Evolutionary conservation across 2,113 vertebrate genomes (phyloP).

Genomic region (Grallaria varia): DNA sequence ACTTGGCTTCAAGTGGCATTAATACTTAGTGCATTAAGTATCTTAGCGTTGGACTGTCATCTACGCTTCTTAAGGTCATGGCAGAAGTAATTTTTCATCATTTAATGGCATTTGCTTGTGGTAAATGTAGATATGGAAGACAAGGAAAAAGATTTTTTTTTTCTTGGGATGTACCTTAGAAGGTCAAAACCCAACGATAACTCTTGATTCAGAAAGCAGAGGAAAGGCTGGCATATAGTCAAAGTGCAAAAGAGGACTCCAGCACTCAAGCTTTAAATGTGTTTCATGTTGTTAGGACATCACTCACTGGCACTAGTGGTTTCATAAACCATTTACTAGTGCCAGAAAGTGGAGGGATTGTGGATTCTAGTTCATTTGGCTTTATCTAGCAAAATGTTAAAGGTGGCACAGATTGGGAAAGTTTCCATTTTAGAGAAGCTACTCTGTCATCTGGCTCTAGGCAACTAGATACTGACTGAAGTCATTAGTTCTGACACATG

Average conservation of each 20-base stretch:
- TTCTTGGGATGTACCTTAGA: background rate
- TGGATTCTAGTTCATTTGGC: background rate
- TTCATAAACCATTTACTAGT: background rate
- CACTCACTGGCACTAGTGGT: background rate
- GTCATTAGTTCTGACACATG: background rate
- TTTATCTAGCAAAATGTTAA: background rate
- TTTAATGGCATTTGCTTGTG: background rate
- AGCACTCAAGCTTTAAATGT: background rate
- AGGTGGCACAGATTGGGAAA: background rate
- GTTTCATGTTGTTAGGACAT: background rate
- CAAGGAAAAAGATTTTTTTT: background rate
- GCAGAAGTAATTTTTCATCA: background rate
- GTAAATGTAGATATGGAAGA: background rate
- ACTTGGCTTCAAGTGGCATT: background rate
- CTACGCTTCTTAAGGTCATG: background rate
- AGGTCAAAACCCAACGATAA: background rate
- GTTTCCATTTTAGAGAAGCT: background rate
- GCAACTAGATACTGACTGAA: background rate
- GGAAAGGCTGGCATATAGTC: background rate
- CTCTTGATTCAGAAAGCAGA: background rate
- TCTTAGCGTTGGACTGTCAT: background rate
- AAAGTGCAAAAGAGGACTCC: background rate
- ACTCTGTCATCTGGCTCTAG: background rate
- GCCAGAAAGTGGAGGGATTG: background rate
- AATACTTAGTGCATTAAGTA: background rate